Percentiles rank a stretch among this genome's conserved stretches.
These are phyloP conservation scores for Hyla sarda DNA, from an alignment of 2,113 vertebrate species.

Conservation along the genomic window DNA sequence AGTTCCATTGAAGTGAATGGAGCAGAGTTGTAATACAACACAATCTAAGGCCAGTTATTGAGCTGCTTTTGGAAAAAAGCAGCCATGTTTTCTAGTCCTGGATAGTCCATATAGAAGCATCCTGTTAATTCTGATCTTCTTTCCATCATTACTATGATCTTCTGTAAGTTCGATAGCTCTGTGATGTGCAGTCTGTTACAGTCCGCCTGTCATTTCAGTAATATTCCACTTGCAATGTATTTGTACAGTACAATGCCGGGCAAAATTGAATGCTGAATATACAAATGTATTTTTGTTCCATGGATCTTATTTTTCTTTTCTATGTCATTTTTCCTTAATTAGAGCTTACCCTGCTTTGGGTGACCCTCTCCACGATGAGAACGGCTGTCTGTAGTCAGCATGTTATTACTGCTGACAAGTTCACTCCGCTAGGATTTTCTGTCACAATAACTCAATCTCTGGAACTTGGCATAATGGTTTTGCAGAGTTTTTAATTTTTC, in stretches of 20 bases:
- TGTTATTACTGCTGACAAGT: conserved; percentile 52
- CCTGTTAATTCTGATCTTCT: not conserved
- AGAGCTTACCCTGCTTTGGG: not conserved
- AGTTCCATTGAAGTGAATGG: too few species aligned
- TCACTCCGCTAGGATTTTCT: conserved; percentile 48
- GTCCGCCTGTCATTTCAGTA: not conserved
- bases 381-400: conserved; percentile 37
- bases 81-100: too few species aligned
- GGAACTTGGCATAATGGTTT: conserved; percentile 10
- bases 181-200: not conserved
- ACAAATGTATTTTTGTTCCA: not conserved
- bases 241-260: not conserved
- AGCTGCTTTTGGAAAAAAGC: too few species aligned
- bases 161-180: not conserved
- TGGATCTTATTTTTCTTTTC: not conserved
- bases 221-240: not conserved
- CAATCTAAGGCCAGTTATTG: too few species aligned
- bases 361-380: conserved; percentile 40
- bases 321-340: conserved; percentile 31
- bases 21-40: too few species aligned
- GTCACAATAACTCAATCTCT: conserved; percentile 31
- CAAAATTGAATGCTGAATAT: not conserved
- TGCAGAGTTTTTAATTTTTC: conserved; percentile 11
- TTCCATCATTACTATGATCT: not conserved
- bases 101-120: not conserved